phyloP scores from a whole-genome alignment of 2,888 invertebrate genomes.

The Euphydryas editha region DNA sequence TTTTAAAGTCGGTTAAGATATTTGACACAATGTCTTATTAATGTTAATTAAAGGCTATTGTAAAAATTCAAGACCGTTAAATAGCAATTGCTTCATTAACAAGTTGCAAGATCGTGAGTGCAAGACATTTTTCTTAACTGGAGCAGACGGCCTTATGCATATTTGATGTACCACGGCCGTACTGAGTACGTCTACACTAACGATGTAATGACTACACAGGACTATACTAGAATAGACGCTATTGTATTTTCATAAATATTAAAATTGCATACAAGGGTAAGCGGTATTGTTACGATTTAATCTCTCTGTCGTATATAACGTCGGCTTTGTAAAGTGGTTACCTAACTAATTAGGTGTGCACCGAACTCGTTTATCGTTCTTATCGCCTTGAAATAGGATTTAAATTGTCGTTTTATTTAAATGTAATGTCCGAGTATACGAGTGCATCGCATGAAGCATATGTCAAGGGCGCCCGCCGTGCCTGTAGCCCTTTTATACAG shows the following conservation, averaged over 20 bases:
- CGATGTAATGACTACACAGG: constrained; percentile 30
- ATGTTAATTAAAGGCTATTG: constrained; percentile 6
- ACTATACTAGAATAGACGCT: constrained; percentile 24
- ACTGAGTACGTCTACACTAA: constrained; percentile 29
- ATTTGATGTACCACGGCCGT: constrained; percentile 53
- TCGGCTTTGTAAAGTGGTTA: constrained; percentile 45
- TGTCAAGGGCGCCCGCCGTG: constrained; percentile 67
- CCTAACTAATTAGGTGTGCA: constrained; percentile 46
- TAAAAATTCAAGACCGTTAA: constrained; percentile 22
- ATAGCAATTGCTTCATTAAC: constrained; percentile 52
- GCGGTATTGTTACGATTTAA: constrained; percentile 36
- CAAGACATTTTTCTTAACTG: constrained; percentile 63
- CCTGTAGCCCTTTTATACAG: constrained; percentile 27
- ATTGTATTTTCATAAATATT: constrained; percentile 39
- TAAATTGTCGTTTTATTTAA: constrained; percentile 40
- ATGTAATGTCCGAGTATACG: constrained; percentile 37
- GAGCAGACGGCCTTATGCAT: constrained; percentile 64
- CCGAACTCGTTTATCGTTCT: constrained; percentile 43
- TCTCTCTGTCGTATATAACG: constrained; percentile 40
- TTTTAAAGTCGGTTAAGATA: neutral
- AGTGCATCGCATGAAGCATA: constrained; percentile 48
- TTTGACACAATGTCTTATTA: neutral
- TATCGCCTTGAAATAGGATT: constrained; percentile 45
- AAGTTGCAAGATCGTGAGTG: constrained; percentile 53
- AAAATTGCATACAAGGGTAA: constrained; percentile 36